Conservation (phyloP, 2,888 invertebrate species). For the Baccha elongata region DNA sequence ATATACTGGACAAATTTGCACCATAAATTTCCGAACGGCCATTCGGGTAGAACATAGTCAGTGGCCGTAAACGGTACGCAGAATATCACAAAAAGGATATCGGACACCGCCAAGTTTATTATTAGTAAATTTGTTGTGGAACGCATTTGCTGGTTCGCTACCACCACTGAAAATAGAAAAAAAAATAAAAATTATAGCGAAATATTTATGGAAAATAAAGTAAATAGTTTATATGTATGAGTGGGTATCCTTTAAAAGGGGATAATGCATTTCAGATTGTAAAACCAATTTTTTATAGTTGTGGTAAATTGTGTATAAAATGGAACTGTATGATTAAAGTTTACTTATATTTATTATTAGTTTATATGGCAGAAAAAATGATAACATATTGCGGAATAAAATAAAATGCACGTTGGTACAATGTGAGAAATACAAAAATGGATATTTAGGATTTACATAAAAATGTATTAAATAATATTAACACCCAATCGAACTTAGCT, state of each 20-base stretch:
- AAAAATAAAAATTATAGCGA: not conserved
- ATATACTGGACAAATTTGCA: conserved; percentile 94
- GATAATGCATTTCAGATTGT: not conserved
- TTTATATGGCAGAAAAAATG: too few species aligned
- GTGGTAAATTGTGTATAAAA: too few species aligned
- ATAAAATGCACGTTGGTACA: too few species aligned
- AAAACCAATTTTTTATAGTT: not conserved
- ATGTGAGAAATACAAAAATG: too few species aligned
- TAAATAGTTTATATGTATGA: not conserved
- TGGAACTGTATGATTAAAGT: too few species aligned
- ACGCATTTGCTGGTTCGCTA: conserved; percentile 94
- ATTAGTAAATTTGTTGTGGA: conserved; percentile 96
- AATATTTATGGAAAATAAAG: conserved; percentile 8
- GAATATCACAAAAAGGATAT: conserved; percentile 94
- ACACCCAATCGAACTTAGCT: too few species aligned
- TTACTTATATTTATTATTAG: too few species aligned
- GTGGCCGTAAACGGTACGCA: conserved; percentile 97
- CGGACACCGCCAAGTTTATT: conserved; percentile 94
- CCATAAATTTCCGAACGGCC: conserved; percentile 96
- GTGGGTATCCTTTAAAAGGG: not conserved
- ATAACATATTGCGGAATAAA: too few species aligned
- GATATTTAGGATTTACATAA: too few species aligned
- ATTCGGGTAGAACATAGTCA: conserved; percentile 92
- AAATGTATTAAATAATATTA: too few species aligned
- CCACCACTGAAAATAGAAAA: conserved; percentile 85